phyloP scores from a whole-genome alignment of 2,113 vertebrate genomes.

The Varanus salvator region DNA sequence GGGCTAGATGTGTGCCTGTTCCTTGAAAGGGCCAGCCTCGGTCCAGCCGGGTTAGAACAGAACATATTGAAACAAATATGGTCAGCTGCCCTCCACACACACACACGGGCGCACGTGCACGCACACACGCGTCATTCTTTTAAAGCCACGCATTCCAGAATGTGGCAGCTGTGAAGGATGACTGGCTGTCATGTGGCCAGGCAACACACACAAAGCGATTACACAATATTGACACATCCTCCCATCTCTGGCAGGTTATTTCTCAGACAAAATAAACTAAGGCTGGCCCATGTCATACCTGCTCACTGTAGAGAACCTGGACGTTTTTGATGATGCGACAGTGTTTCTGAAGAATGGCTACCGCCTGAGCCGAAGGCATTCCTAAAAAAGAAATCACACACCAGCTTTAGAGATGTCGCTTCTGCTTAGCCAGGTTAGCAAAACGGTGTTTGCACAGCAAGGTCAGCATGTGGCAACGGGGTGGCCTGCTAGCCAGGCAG shows the following conservation, averaged over 20 bases:
- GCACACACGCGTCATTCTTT: background rate
- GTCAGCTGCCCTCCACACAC: too few species aligned
- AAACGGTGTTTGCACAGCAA: slow-evolving; percentile 5
- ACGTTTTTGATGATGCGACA: slow-evolving; percentile 98
- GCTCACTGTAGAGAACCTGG: slow-evolving; percentile 99
- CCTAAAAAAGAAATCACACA: slow-evolving; percentile 75
- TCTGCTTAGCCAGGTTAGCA: background rate
- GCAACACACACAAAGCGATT: fast-evolving
- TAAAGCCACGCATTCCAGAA: background rate
- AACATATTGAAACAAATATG: background rate
- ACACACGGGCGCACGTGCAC: too few species aligned
- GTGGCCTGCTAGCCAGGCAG: slow-evolving; percentile 34
- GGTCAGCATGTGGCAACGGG: slow-evolving; percentile 25
- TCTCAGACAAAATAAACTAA: background rate
- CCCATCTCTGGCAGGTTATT: background rate
- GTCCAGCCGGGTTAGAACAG: background rate
- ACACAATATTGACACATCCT: background rate
- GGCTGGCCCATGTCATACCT: slow-evolving; percentile 78
- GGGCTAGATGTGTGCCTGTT: background rate
- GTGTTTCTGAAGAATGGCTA: slow-evolving; percentile 98
- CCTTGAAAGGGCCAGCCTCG: background rate
- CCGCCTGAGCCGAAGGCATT: slow-evolving; percentile 98
- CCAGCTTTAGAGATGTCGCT: background rate
- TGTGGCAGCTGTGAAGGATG: background rate
- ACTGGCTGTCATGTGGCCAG: background rate